Conservation (phyloP, 2,888 invertebrate species). For the Hofmannophila pseudospretella region DNA sequence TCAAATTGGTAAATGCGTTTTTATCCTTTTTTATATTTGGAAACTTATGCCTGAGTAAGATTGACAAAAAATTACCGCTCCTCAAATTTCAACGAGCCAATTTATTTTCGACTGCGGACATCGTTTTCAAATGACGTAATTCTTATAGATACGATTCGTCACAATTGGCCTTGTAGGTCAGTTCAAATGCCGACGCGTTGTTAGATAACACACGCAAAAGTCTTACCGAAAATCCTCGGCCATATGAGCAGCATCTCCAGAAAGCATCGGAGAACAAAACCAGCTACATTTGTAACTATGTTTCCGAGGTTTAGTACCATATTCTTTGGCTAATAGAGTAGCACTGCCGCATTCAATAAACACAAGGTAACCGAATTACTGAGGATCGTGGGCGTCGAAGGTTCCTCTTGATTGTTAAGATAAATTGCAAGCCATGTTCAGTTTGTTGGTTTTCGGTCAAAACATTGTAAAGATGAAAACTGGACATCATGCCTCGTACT, state of each 20-base stretch:
- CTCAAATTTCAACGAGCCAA: too few species aligned
- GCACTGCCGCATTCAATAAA: slow-evolving; percentile 23
- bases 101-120: slow-evolving; percentile 2
- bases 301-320: slow-evolving; percentile 28
- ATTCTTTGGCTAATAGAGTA: slow-evolving; percentile 25
- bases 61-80: too few species aligned
- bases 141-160: slow-evolving; percentile 3
- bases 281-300: slow-evolving; percentile 20
- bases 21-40: too few species aligned
- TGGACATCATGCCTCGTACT: too few species aligned
- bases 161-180: slow-evolving; percentile 25
- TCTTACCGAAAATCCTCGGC: slow-evolving; percentile 37
- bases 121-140: neutral
- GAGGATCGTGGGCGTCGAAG: slow-evolving; percentile 36
- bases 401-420: slow-evolving; percentile 13
- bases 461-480: too few species aligned
- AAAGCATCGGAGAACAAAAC: slow-evolving; percentile 18
- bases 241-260: slow-evolving; percentile 21
- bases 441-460: too few species aligned
- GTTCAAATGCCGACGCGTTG: slow-evolving; percentile 6
- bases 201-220: neutral
- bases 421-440: neutral
- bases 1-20: too few species aligned
- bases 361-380: slow-evolving; percentile 25
- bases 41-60: too few species aligned